Conservation (phyloP, 2,113 vertebrate genomes). For the Columba janthina region DNA sequence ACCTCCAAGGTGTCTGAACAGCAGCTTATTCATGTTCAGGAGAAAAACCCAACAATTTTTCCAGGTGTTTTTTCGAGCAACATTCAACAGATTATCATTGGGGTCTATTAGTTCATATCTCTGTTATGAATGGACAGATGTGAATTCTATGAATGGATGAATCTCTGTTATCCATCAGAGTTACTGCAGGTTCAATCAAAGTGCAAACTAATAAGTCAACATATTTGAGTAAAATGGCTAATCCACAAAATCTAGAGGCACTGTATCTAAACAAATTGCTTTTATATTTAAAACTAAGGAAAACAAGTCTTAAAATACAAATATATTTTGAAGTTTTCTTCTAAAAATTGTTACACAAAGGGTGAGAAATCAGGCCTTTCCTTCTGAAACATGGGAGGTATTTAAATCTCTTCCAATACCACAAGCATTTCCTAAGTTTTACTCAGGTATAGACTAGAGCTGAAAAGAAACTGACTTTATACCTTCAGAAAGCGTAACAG, state of each 20-base stretch:
- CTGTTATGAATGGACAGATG: not conserved
- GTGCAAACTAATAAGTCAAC: not conserved
- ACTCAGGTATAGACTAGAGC: not conserved
- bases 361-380: not conserved
- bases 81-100: not conserved
- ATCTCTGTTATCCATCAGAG: not conserved
- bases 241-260: not conserved
- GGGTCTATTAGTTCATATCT: not conserved
- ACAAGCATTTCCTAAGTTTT: not conserved
- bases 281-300: not conserved
- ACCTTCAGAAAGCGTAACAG: not conserved
- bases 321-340: not conserved
- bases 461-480: not conserved
- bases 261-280: not conserved
- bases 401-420: not conserved
- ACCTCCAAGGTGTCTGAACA: not conserved
- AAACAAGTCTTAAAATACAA: not conserved
- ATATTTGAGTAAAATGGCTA: not conserved
- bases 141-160: not conserved
- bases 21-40: not conserved
- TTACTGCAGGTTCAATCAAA: not conserved
- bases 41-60: not conserved
- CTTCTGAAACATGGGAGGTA: not conserved
- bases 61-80: not conserved
- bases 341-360: not conserved